Percentiles rank a stretch among this genome's conserved stretches.
phyloP scores from a whole-genome alignment of 2,888 invertebrate genomes.

The Ethmia dodecea region DNA sequence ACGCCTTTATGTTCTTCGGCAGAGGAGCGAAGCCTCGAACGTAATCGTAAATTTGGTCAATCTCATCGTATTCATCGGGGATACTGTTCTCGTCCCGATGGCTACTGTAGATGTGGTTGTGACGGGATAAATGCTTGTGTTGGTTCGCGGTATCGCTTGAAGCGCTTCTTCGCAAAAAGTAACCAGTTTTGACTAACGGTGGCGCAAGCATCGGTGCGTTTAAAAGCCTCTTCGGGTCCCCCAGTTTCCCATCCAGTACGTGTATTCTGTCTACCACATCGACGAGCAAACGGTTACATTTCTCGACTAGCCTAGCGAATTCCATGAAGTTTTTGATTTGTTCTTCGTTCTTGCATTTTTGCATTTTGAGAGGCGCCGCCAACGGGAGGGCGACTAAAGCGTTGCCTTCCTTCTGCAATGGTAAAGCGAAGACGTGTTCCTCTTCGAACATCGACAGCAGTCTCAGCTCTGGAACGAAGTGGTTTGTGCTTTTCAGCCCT shows the following conservation, averaged over 20 bases:
- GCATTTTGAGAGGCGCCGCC: slow-evolving; percentile 90
- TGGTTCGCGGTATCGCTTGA: slow-evolving; percentile 85
- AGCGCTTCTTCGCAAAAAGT: slow-evolving; percentile 85
- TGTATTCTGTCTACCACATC: slow-evolving; percentile 90
- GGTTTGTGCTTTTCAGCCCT: slow-evolving; percentile 87
- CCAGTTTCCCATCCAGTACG: slow-evolving; percentile 87
- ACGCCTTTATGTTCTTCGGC: slow-evolving; percentile 86
- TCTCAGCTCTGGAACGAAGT: slow-evolving; percentile 91
- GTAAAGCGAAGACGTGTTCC: slow-evolving; percentile 90
- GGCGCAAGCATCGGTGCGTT: slow-evolving; percentile 62
- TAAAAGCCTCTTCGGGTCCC: slow-evolving; percentile 77
- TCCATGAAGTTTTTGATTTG: slow-evolving; percentile 85
- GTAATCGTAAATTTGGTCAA: slow-evolving; percentile 97
- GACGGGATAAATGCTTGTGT: slow-evolving; percentile 70
- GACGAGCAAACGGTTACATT: slow-evolving; percentile 83
- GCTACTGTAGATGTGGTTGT: slow-evolving; percentile 72
- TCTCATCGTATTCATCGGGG: slow-evolving; percentile 94
- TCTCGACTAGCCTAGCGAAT: slow-evolving; percentile 87
- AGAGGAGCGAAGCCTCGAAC: slow-evolving; percentile 94
- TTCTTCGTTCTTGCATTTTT: slow-evolving; percentile 89
- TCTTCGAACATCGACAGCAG: slow-evolving; percentile 91
- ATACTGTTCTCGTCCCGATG: slow-evolving; percentile 82
- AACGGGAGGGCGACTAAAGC: slow-evolving; percentile 89
- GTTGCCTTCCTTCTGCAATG: slow-evolving; percentile 88
- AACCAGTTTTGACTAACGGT: slow-evolving; percentile 79